These are phyloP conservation scores for Eupithecia vulgata DNA, from an alignment of 2,888 invertebrate species.

Conservation along the genomic window DNA sequence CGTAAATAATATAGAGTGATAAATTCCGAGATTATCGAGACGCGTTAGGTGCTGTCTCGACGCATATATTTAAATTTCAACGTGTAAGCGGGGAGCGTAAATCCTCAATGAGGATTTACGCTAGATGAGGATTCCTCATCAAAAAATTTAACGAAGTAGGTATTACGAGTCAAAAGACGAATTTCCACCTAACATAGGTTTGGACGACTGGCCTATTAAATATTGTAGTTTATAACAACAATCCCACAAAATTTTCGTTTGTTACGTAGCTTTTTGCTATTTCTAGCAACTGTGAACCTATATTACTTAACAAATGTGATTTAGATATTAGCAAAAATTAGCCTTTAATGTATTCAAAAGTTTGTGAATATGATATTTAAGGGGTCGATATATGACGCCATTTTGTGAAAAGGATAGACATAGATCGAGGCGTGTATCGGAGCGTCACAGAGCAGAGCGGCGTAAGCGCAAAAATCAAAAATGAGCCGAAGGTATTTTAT, in stretches of 20 bases:
- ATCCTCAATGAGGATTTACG: too few relatives aligned
- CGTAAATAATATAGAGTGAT: constrained; percentile 66
- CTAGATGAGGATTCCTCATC: too few relatives aligned
- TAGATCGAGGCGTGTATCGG: too few relatives aligned
- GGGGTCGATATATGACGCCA: too few relatives aligned
- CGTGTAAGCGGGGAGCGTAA: constrained; percentile 62
- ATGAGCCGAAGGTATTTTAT: too few relatives aligned
- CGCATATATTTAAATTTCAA: constrained; percentile 69
- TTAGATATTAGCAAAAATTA: too few relatives aligned
- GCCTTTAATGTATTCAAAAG: too few relatives aligned
- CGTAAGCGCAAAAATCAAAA: too few relatives aligned
- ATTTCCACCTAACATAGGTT: constrained; percentile 11
- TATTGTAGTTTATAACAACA: background rate
- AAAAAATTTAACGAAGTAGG: constrained; percentile 53
- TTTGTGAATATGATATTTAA: too few relatives aligned
- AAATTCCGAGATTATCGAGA: constrained; percentile 63
- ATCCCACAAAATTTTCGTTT: background rate
- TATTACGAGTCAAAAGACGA: constrained; percentile 33
- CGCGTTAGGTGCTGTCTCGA: constrained; percentile 58
- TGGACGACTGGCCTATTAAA: background rate
- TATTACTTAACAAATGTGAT: background rate
- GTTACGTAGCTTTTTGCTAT: background rate
- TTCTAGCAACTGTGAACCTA: background rate
- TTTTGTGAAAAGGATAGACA: too few relatives aligned
- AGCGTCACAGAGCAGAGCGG: too few relatives aligned